Base-by-base conservation (phyloP, 2,113 vertebrate genomes). In the Vulpes lagopus region DNA sequence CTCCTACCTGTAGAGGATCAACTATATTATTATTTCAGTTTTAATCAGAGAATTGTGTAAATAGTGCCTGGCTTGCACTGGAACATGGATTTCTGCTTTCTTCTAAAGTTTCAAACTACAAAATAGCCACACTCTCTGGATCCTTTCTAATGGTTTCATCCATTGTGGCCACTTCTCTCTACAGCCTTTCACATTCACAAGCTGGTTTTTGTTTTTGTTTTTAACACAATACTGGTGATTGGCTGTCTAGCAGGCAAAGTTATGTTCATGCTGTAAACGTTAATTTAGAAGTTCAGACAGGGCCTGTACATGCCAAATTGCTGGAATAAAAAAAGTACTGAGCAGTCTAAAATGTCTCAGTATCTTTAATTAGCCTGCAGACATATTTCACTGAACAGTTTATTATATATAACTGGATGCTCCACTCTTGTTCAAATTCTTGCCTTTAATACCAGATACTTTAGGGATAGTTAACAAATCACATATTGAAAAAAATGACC, bases 231-330 rank as follows among this genome's bases (percentile, higher is more conserved):
- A 19, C 62, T 76, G 17, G 25, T 62, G 30, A 23, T 25, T 64
- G 53, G 17, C 27, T 89, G 5, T 22, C 14, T 53, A n/a, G 10
- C 30, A 38, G 55, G 49, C 38, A 79, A 91, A 82, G 20, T 69
- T 85, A 79, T 25, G 4, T 30, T 93, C 30, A 73, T 55, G n/a
- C 27, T 82, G 60, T 89, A 93, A 97, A 97, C 89, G 57, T 81
- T 93, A 78, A 96, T 95, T 86, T 89, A 49, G 53, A 96, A 89
- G 85, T 95, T 79, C 79, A 91, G 51, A 95, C 73, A 91, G 55
- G 32, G 57, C 53, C 32, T 91, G 2, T 73, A 49, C 67, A 76
- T n/a, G 82, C 38, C 35, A 94, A 95, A 88, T 9, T 81, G 17
- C n/a, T 35, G 35, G 60, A 62, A 85, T 76, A 17, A 55, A 76